A percentile compares a stretch with the other conserved stretches of the same genome.
These are phyloP conservation scores for Leguminivora glycinivorella DNA, from an alignment of 1,140 invertebrate species.

Conservation along the genomic window DNA sequence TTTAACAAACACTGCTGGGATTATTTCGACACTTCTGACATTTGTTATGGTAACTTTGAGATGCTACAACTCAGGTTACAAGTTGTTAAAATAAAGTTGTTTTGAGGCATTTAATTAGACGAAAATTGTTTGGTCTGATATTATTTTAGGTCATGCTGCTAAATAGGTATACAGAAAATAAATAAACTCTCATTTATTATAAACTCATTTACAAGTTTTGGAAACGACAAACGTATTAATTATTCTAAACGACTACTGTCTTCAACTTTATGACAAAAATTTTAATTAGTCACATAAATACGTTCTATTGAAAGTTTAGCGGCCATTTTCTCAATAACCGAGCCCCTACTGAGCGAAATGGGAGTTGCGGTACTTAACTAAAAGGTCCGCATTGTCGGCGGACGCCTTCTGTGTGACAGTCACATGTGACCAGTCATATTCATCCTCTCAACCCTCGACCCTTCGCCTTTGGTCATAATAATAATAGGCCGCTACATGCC, in stretches of 20 bases:
- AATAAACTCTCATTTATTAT: neutral
- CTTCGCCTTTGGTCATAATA: slow-evolving; percentile 37
- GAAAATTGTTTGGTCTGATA: neutral
- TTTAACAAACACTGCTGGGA: slow-evolving; percentile 39
- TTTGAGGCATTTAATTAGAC: neutral
- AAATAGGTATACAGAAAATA: neutral
- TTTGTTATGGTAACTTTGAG: neutral
- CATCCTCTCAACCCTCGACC: slow-evolving; percentile 39
- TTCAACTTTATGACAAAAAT: slow-evolving; percentile 11
- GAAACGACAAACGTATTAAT: neutral
- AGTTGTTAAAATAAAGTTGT: neutral
- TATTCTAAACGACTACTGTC: neutral
- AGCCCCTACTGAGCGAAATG: slow-evolving; percentile 32
- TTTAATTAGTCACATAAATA: slow-evolving; percentile 30
- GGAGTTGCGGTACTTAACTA: slow-evolving; percentile 34
- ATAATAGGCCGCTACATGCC: slow-evolving; percentile 41
- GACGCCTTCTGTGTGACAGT: slow-evolving; percentile 38
- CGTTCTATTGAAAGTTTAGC: slow-evolving; percentile 35
- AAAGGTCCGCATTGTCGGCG: slow-evolving; percentile 34
- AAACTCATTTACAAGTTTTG: neutral
- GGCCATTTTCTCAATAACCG: slow-evolving; percentile 29
- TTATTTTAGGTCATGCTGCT: neutral
- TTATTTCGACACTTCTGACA: slow-evolving; percentile 7
- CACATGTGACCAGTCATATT: slow-evolving; percentile 47
- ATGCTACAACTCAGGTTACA: neutral